phyloP scores from a whole-genome alignment of 2,113 vertebrate genomes.

The Vidua chalybeata region DNA sequence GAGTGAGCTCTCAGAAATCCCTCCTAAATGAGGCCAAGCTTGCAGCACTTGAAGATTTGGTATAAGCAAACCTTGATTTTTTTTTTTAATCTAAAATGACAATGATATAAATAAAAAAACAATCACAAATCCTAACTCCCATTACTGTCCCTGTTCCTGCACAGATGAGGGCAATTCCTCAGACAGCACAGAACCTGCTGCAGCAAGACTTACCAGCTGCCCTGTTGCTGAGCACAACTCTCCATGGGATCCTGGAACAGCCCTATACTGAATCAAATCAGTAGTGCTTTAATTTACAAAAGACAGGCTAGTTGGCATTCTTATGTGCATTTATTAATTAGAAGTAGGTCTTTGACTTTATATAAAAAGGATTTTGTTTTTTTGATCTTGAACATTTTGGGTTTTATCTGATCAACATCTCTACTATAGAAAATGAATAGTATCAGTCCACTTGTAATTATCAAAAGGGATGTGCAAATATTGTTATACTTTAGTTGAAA shows the following conservation, averaged over 20 bases:
- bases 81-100: background rate
- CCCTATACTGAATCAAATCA: background rate
- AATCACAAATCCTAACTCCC: background rate
- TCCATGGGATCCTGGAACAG: background rate
- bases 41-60: conserved; percentile 46
- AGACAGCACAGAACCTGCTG: background rate
- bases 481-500: conserved; percentile 25
- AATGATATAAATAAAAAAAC: background rate
- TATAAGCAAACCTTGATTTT: conserved; percentile 40
- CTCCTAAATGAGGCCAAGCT: background rate
- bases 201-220: background rate
- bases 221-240: background rate
- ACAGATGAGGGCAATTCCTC: background rate
- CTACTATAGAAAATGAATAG: conserved; percentile 30
- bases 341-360: conserved; percentile 34
- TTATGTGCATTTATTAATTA: conserved; percentile 59
- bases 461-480: conserved; percentile 68
- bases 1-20: background rate
- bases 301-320: conserved; percentile 57
- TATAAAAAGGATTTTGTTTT: conserved; percentile 21
- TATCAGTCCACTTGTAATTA: conserved; percentile 35
- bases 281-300: conserved; percentile 40
- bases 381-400: conserved; percentile 52
- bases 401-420: conserved; percentile 29
- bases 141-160: background rate